Evolutionary conservation across 92 coral and sea anemone genomes (phyloP), one percentile per base, ranked within the genome.

Genomic region (Actinostola sp.): DNA sequence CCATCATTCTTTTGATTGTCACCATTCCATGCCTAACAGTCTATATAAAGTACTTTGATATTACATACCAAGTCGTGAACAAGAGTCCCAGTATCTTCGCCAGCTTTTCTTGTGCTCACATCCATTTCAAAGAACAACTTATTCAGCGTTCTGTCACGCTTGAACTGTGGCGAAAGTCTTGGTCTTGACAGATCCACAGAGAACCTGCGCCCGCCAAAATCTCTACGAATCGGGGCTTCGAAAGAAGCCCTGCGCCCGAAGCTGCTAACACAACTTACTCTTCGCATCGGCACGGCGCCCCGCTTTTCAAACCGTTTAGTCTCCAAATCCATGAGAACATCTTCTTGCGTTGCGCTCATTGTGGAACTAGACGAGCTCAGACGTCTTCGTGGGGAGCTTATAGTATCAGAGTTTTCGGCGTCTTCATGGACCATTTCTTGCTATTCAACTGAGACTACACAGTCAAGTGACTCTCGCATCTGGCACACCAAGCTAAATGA

Each of bases 51-150:
- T 64, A 26, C 21, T n/a, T 14, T 59, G 8, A 59, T 20, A 27
- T n/a, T 68, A 68, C 80, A 54, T 61, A 88, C 93, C 89, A 88
- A 48, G 51, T 88, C 93, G 56, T 55, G 86, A 27, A 88, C 73
- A 32, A 88, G 67, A 3, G 70, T 65, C 38, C 78, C 65, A 0
- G 86, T 79, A 74, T 84, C 89, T 70, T 88, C 81, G n/a, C 75
- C 89, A 26, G 69, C 50, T 56, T 75, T 84, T 69, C 82, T 84
- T 59, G 93, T 84, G 58, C 81, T 84, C 39, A 82, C 59, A 48
- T 82, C 75, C 61, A 88, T 80, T 13, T 88, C 86, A 54, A 41
- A 68, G 35, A 50, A 68, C 48, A 68, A 21, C 23, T 68, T 68
- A 51, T 68, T 68, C 74, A 68, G 29, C 31, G 36, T 16, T 35